Evolutionary conservation across 2,888 invertebrate genomes (phyloP), one percentile per base, ranked within the genome.

Genomic region (Agrochola lychnidis): DNA sequence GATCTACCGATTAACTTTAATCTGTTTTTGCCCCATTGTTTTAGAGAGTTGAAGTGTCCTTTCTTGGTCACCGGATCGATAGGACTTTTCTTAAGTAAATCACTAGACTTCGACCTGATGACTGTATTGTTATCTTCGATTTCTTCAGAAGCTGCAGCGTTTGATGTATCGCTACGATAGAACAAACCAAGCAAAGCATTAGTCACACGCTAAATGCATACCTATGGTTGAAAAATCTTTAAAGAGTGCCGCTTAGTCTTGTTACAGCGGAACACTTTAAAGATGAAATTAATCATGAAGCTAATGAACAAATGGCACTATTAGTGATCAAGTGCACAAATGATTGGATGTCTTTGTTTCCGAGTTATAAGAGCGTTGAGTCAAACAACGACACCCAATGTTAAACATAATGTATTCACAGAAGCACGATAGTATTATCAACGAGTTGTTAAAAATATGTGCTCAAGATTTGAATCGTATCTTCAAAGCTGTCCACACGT

Each of bases 1-100:
- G 97, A 97, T 93, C 97, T 97, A 88, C 98, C 98, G 90, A 98
- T 98, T 91, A 98, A 97, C 93, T 97, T 97, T 92, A 98, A 97
- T 87, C 98, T 97, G 89, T 97, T 98, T 92, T 98, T 98, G 76
- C 98, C 98, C 98, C 98, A 99, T 92, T 98, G 98, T 93, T 98
- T 98, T 76, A 99, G 95, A 45, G 98, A 98, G 93, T 98, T 98
- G 93, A 99, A 98, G 91, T 98, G 98, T 67, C 98, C 97, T 84
- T 96, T 96, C 91, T 97, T 97, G 78, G 93, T 91, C 72, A 94
- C 90, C 66, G 94, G 96, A 88, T 98, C 98, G 68, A 97, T 97
- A 63, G 97, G 97, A 85, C 97, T 97, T 95, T 97, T 98, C 94
- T 97, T 97, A 93, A 98, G 97, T 88, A 98, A 96, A 93, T 98